Conservation (phyloP, 2,113 vertebrate species). For the Australoheros scitulus region DNA sequence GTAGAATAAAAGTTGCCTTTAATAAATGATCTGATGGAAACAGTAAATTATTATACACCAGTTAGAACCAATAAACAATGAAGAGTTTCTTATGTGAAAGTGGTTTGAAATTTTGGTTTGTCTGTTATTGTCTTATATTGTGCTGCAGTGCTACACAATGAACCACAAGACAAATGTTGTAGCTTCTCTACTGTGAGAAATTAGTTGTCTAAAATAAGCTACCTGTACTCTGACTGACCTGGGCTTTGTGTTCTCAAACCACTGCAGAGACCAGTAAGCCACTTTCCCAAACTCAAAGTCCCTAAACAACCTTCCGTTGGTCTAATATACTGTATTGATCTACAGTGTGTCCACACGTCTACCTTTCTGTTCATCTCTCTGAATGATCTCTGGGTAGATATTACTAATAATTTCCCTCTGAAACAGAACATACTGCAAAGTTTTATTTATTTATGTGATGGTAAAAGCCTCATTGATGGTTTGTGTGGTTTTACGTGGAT, state of each 20-base stretch:
- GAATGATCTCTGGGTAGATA: background rate
- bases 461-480: background rate
- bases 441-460: background rate
- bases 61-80: background rate
- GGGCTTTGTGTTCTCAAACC: background rate
- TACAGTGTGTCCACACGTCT: background rate
- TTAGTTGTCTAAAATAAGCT: background rate
- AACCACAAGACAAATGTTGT: background rate
- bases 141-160: background rate
- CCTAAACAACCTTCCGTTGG: background rate
- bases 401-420: background rate
- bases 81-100: background rate
- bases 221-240: background rate
- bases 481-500: background rate
- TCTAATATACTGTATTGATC: constrained; percentile 38
- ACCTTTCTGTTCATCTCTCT: constrained; percentile 4
- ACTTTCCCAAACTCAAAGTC: background rate
- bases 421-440: background rate
- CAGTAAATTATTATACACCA: background rate
- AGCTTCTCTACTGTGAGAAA: background rate
- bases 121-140: background rate
- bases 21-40: background rate
- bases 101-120: background rate
- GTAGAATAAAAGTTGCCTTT: background rate
- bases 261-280: constrained; percentile 2